phyloP scores from a whole-genome alignment of 2,888 invertebrate species.

The Pheosia gnoma region DNA sequence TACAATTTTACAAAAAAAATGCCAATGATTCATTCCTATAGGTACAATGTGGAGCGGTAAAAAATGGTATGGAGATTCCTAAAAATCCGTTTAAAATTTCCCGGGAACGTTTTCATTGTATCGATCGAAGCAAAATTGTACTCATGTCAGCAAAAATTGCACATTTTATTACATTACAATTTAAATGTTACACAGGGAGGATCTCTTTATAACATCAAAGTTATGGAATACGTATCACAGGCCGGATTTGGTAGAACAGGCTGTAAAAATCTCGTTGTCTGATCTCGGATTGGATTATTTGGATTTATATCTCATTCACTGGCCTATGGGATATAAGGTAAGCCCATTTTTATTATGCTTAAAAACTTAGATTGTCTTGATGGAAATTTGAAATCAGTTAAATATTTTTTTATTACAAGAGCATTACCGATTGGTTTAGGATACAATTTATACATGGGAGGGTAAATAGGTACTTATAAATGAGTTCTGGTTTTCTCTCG shows the following conservation, averaged over 20 bases:
- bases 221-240: conserved; percentile 86
- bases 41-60: neutral
- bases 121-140: neutral
- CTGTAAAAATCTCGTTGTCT: conserved; percentile 86
- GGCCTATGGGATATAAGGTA: conserved; percentile 92
- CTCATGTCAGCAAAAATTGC: neutral
- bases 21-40: neutral
- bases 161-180: neutral
- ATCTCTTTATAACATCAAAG: conserved; percentile 88
- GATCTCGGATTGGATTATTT: conserved; percentile 90
- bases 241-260: conserved; percentile 87
- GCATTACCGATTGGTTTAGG: neutral
- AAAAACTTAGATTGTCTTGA: conserved; percentile 18
- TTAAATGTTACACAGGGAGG: conserved; percentile 58
- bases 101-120: conserved; percentile 2
- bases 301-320: conserved; percentile 94
- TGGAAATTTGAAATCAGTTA: conserved; percentile 11
- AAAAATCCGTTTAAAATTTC: conserved; percentile 3
- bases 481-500: too few relatives aligned
- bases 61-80: neutral
- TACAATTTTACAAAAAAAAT: neutral
- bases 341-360: conserved; percentile 38
- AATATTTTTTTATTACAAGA: neutral
- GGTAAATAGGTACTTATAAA: too few relatives aligned
- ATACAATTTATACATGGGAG: neutral